Conservation (phyloP, 2,888 invertebrate genomes). For the Athalia rosae region DNA sequence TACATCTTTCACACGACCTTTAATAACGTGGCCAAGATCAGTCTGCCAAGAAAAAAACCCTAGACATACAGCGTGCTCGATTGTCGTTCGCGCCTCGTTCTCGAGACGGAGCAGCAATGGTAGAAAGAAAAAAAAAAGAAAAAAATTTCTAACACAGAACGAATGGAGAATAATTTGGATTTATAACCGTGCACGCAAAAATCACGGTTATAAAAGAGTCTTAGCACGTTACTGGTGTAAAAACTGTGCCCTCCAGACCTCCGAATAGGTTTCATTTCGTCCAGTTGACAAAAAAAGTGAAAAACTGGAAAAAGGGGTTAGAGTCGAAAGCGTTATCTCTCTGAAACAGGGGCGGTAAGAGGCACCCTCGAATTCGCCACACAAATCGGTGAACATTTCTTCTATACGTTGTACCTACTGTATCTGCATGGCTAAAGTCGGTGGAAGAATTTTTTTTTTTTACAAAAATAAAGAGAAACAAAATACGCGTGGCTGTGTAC, state of each 20-base stretch:
- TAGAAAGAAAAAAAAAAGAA: not conserved
- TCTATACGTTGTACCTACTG: conserved; percentile 11
- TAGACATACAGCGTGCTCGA: not conserved
- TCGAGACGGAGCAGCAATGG: not conserved
- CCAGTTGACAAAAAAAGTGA: not conserved
- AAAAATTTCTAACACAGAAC: not conserved
- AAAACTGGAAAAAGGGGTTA: not conserved
- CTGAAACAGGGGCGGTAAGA: conserved; percentile 5
- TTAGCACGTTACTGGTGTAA: not conserved
- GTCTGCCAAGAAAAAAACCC: too few relatives aligned
- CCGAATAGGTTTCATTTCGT: conserved; percentile 16
- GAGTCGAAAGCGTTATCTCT: conserved; percentile 20
- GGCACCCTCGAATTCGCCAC: conserved; percentile 12
- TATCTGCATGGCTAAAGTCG: conserved; percentile 45
- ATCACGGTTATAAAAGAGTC: not conserved
- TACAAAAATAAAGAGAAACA: conserved; percentile 21
- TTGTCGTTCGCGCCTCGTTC: too few relatives aligned
- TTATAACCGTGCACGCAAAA: not conserved
- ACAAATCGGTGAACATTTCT: not conserved
- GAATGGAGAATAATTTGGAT: not conserved
- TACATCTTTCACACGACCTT: too few relatives aligned
- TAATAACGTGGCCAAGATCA: too few relatives aligned
- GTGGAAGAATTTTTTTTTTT: conserved; percentile 28
- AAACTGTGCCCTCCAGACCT: conserved; percentile 6
- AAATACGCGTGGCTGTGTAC: too few relatives aligned